A percentile compares a stretch with the other conserved stretches of the same genome.
Conservation (phyloP, 2,797 vertebrate species). For the Nothura maculosa region DNA sequence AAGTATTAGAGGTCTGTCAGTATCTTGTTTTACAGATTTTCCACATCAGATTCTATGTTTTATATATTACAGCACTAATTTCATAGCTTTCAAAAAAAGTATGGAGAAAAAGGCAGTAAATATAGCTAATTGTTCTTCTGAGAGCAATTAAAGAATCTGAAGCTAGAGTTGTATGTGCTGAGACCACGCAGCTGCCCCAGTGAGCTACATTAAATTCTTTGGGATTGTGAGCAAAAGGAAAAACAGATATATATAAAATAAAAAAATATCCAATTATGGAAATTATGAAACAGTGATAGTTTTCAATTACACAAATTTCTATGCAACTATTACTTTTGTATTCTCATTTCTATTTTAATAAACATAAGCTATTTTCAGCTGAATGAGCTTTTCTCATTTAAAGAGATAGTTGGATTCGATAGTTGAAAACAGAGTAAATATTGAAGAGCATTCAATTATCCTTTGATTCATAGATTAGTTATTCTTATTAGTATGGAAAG, state of each 20-base stretch:
- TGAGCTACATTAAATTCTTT: background rate
- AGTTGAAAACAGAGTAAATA: constrained; percentile 28
- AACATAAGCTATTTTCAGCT: background rate
- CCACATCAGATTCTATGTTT: constrained; percentile 1
- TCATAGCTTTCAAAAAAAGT: constrained; percentile 1
- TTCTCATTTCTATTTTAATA: constrained; percentile 45
- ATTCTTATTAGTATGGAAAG: constrained; percentile 43
- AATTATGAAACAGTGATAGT: background rate
- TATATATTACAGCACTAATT: background rate
- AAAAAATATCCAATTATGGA: background rate
- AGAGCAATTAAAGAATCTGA: constrained; percentile 37
- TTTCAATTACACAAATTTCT: constrained; percentile 41
- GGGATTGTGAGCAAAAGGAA: background rate
- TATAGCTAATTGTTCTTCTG: constrained; percentile 49
- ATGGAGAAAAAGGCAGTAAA: background rate
- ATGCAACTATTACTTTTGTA: background rate
- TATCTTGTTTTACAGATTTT: background rate
- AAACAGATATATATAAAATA: background rate
- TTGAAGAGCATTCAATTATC: constrained; percentile 15
- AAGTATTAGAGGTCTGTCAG: background rate
- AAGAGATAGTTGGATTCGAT: constrained; percentile 31
- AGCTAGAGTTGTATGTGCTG: background rate
- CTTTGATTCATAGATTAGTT: constrained; percentile 28
- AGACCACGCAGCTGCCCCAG: background rate
- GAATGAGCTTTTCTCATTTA: constrained; percentile 17